Evolutionary conservation across 2,888 invertebrate species (phyloP), one percentile per base, ranked within the genome.

Genomic region (Ernsta delagoae): DNA sequence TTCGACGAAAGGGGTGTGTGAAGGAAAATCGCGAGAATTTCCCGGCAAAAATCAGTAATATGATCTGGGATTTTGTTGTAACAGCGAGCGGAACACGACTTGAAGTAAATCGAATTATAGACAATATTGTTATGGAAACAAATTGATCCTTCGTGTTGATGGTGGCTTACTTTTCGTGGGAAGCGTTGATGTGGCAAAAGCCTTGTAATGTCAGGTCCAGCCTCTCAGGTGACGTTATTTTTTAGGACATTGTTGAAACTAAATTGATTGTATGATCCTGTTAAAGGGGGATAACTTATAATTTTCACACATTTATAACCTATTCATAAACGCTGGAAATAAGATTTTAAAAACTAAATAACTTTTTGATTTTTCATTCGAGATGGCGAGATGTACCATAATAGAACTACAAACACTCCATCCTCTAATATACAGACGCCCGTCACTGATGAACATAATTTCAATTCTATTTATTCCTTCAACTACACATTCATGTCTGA

Each of bases 1-100:
- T 61, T 62, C 61, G 43, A 56, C 54, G 36, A 59, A 41, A 61
- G 67, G 34, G 56, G 61, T 61, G 45, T 54, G 61, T 56, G 34
- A 67, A 62, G 56, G 61, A 67, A 67, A 61, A 67, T 56, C 67
- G 61, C n/a, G 45, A 61, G 61, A 56, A 62, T 56, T 61, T 67
- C 24, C 61, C 56, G 61, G 39, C 60, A 48, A 67, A 53, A 67
- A 67, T 67, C 67, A 62, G 67, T 67, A 67, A 67, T 54, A 48
- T 57, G 67, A 67, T 67, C 60, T 67, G 61, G 61, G 60, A 62
- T 61, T 67, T 61, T 62, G 56, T 61, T 61, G 54, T 54, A 61
- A 62, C 39, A 62, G 56, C 67, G 39, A 39, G 56, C 54, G 59
- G 53, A 67, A 60, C 54, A 48, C 61, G 67, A 56, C 11, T 56